Evolutionary conservation across 2,113 vertebrate species (phyloP), one percentile per base, ranked within the genome.

Genomic region (Calonectris borealis): DNA sequence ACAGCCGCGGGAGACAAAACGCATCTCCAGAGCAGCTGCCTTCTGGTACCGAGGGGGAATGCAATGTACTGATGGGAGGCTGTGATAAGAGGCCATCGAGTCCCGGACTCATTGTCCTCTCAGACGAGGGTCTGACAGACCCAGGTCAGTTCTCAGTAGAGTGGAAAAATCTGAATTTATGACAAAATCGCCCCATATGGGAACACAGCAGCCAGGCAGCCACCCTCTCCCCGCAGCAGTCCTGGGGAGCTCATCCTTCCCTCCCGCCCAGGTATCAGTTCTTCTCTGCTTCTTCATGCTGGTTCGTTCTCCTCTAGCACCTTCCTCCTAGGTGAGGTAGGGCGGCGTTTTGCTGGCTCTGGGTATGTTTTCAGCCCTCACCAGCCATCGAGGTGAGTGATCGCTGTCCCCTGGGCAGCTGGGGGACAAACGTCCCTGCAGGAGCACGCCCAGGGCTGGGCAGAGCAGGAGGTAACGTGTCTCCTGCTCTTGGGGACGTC

Each of bases 51-150:
- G 79, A 77, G 82, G 76, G 76, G 84, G 96, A 97, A 96, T 97
- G 93, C 76, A 90, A 83, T 97, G 97, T 96, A 91, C 97, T 80
- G 97, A 97, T 97, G 96, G 55, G 60, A 97, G 84, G 38, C 82
- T 91, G 62, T 75, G 97, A 97, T 97, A 97, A 96, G 91, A 94
- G 84, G 82, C 94, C 89, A 83, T 83, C 38, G 24, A 96, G 97
- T 96, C 91, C 93, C 3, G 93, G 95, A 96, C 96, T 97, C 66
- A 27, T 36, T 95, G 94, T 96, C 91, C 91, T 96, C 19, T 11
- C 48, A 81, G 55, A 60, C 0, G 2, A 91, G 89, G 96, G 91
- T 94, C 94, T 97, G 94, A 77, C 77, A 96, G 96, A 97, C 97
- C 96, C 60, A 38, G 94, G 95, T 97, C 97, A 96, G 68, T 78